These are phyloP conservation scores for Caranx melampygus DNA, from an alignment of 2,113 vertebrate species.

Conservation along the genomic window DNA sequence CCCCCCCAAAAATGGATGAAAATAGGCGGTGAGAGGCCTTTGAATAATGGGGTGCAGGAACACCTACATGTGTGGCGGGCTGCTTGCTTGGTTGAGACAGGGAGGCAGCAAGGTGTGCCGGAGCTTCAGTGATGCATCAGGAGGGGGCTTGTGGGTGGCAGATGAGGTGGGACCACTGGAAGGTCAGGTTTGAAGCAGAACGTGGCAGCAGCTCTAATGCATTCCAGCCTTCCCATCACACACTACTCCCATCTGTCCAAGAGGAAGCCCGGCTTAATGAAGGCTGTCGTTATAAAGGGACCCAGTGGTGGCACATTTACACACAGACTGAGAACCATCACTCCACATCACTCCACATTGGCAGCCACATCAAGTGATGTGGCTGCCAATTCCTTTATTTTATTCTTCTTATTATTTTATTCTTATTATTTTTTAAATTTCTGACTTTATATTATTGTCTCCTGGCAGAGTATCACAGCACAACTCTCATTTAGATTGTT, in stretches of 20 bases:
- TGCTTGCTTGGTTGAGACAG: constrained; percentile 56
- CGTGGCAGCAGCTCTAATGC: constrained; percentile 71
- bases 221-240: constrained; percentile 64
- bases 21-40: constrained; percentile 69
- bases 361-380: constrained; percentile 8
- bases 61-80: constrained; percentile 62
- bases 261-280: constrained; percentile 64
- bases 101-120: constrained; percentile 42
- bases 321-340: constrained; percentile 5
- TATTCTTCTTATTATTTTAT: not conserved
- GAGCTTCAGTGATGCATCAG: constrained; percentile 73
- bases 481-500: not conserved
- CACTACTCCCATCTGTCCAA: constrained; percentile 70
- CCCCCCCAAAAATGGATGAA: constrained; percentile 60
- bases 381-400: constrained; percentile 23
- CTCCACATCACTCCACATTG: too few species aligned
- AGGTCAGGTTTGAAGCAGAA: constrained; percentile 80
- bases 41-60: constrained; percentile 74
- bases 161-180: constrained; percentile 70
- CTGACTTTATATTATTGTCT: constrained; percentile 12
- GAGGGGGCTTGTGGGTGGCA: constrained; percentile 66
- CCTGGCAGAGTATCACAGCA: not conserved
- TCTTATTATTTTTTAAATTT: not conserved
- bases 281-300: constrained; percentile 62
- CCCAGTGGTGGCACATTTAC: constrained; percentile 52